Evolutionary conservation across 1,140 invertebrate species (phyloP).

Genomic region (Sitodiplosis mosellana): DNA sequence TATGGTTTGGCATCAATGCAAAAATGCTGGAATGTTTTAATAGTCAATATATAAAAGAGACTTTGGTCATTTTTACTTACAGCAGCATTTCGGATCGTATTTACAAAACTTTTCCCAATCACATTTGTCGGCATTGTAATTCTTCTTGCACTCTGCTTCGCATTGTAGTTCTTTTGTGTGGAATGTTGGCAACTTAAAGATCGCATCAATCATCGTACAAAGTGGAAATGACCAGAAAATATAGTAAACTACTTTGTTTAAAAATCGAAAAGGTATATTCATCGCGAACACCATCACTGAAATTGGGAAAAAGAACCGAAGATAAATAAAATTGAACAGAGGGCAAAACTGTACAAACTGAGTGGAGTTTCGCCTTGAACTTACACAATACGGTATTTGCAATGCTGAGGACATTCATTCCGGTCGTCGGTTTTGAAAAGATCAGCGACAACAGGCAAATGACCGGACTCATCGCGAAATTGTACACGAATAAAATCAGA

Average conservation of each 20-base stretch:
- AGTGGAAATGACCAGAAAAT: conserved; percentile 49
- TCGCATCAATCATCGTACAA: conserved; percentile 41
- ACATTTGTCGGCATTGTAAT: neutral
- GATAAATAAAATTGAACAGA: conserved; percentile 41
- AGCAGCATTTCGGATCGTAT: neutral
- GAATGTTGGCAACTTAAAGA: conserved; percentile 28
- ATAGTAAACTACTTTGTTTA: conserved; percentile 8
- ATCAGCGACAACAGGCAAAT: conserved; percentile 37
- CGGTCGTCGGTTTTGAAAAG: conserved; percentile 45
- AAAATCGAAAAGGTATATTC: no score
- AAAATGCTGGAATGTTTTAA: neutral
- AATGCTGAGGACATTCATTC: conserved; percentile 25
- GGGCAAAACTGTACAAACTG: no score
- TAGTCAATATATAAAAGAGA: no score
- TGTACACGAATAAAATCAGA: neutral
- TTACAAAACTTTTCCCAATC: neutral
- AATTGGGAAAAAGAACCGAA: neutral
- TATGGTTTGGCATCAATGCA: neutral
- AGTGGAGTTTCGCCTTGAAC: no score
- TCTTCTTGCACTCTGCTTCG: neutral
- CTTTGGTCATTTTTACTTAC: no score
- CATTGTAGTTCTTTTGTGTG: neutral
- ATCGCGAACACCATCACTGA: neutral
- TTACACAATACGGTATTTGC: neutral
- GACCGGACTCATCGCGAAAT: conserved; percentile 28